Base-by-base conservation (phyloP, 1,140 invertebrate genomes). In the Tachypleus tridentatus region DNA sequence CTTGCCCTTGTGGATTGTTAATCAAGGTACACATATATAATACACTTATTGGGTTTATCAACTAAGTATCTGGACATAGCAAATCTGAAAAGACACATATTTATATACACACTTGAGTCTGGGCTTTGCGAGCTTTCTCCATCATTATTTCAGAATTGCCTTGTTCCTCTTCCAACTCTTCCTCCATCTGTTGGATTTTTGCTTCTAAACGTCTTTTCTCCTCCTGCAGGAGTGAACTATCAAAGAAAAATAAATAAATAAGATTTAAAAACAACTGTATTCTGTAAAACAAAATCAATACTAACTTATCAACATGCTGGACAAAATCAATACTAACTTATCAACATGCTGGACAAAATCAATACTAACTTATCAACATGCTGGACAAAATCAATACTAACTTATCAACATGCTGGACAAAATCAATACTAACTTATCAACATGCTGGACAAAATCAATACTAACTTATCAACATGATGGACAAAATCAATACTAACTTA, bases 161-260 rank as follows among this genome's bases (percentile, higher is more conserved):
- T 75, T 97, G 93, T 76, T 98, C 95, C 74, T 98, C 96, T 72
- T 98, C 96, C 7, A 99, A 77, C 75, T 98, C 95, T 75, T 98
- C 96, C 76, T 98, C 95, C 1, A 98, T 80, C 0, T 92, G 86
- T 3, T 87, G 84, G 73, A 98, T 96, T 74, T 92, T 83, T 51
- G 91, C 89, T 76, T 99, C 97, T n/a, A 98, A 79, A 4, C 94
- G 86, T 61, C 94, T 86, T 79, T 98, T 98, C 73, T 99, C 97
- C 74, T 99, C 97, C 62, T 72, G 67, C 11, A 72, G 64, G n/a
- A 73, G 53, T 9, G 66, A 63, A 56, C 64, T 64, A 11, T 64
- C 67, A 65, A 56, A 67, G n/a, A 60, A 52, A 50, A 29, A 58
- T 11, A 48, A 48, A 8, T 4, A 4, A 4, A 5, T n/a, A 8